phyloP scores from a whole-genome alignment of 2,888 invertebrate genomes.

The Agrochola macilenta region DNA sequence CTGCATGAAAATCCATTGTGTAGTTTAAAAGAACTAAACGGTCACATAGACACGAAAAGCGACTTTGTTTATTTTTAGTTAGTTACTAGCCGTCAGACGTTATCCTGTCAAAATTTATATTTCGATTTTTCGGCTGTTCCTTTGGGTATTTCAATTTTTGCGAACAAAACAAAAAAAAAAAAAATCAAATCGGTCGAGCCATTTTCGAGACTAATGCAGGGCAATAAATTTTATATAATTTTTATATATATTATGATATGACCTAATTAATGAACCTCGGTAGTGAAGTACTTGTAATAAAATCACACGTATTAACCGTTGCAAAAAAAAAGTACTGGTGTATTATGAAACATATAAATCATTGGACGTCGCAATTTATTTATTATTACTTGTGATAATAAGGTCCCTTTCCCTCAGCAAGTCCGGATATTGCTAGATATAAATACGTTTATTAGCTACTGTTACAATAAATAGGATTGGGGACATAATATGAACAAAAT shows the following conservation, averaged over 20 bases:
- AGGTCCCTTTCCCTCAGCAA: slow-evolving; percentile 14
- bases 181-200: no score
- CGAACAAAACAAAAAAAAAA: no score
- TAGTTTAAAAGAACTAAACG: background rate
- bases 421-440: slow-evolving; percentile 25
- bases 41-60: background rate
- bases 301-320: background rate
- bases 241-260: no score
- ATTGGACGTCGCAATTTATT: background rate
- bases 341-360: slow-evolving; percentile 2
- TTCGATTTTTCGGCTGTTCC: no score
- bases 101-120: no score
- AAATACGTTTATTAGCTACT: slow-evolving; percentile 20
- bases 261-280: background rate
- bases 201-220: no score
- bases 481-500: background rate
- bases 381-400: slow-evolving; percentile 21
- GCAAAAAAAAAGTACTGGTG: slow-evolving; percentile 8
- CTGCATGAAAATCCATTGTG: background rate
- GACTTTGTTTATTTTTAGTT: background rate
- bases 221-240: no score
- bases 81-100: background rate
- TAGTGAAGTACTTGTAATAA: background rate
- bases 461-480: slow-evolving; percentile 12
- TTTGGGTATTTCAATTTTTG: no score